Base-by-base conservation (phyloP, 2,113 vertebrate species). In the Pterophyllum scalare region DNA sequence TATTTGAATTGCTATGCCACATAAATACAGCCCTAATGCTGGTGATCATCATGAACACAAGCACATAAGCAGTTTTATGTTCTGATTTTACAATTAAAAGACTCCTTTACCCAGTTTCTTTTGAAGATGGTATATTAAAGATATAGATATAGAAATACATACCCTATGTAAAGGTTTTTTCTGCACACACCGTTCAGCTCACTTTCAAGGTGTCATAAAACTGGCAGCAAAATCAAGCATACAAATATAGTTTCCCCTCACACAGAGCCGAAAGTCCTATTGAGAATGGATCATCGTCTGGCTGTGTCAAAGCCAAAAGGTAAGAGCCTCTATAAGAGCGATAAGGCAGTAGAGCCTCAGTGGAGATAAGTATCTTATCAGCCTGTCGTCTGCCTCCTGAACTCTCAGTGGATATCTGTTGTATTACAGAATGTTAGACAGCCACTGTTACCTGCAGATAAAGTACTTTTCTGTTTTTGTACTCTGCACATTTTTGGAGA, bases 331-430 rank as follows among this genome's bases (percentile, higher is more conserved):
- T 85, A 38, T 87, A 57, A 38, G 58, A 84, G 77, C 24, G 91
- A 94, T 94, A 94, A 93, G 85, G 67, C 64, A 14, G 60, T 70
- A 28, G 83, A 89, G 87, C 83, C 83, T 83, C 75, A 17, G 86
- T 10, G 17, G 52, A 49, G 93, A 94, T 94, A 93, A 91, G 85
- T 65, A 94, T 95, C 93, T 94, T 94, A 94, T 94, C 93, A 77
- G 86, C 78, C 82, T 94, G 93, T 94, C 72, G 90, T 82, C 85
- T 88, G 86, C 83, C 90, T 89, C 86, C 83, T 92, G 91, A 91
- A 87, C 92, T 91, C 91, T 82, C 80, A 13, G 72, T 54, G 77
- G 80, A 85, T 77, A 79, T 87, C 83, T 87, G 88, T 86, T 91
- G 91, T 91, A 90, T 84, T 91, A 90, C 89, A 89, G 54, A 87